Base-by-base conservation (phyloP, 2,888 invertebrate genomes). In the Punctoribates punctum region DNA sequence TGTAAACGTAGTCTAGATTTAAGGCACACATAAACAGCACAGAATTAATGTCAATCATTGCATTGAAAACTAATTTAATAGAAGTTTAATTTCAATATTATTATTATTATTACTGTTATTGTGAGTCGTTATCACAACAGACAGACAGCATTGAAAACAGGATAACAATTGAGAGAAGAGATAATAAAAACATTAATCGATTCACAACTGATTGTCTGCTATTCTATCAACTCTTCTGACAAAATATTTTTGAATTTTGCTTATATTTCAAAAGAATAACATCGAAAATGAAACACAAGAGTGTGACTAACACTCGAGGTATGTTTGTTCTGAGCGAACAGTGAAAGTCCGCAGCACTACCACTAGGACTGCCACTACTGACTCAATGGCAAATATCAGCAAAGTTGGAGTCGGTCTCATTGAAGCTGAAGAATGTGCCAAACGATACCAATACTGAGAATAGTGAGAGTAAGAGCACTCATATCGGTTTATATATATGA, bases 341-440 rank as follows among this genome's bases (percentile, higher is more conserved):
- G 62, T 25, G 62, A 62, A 62, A 62, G 27, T 62, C 62, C 62
- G 62, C 62, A 62, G 29, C 29, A 4, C n/a, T 20, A 4, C 15
- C 54, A 20, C n/a, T 8, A 62, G 29, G 15, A 4, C n/a, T 20
- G 20, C 15, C 54, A 20, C n/a, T 8, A 48, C n/a, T 54, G 54
- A n/a, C 54, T 54, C 20, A 54, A 20, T 20, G 20, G 20, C 20
- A 20, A 54, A 6, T n/a, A n/a, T 20, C n/a, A n/a, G 20, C 29
- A 27, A 27, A 62, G 62, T 62, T 27, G 62, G 62, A 62, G 62
- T 62, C 62, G 62, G 62, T 62, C 62, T 62, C 62, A 62, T 62
- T 62, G 13, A 20, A 62, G 62, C 29, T 5, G 17, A 62, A 62
- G 25, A 62, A 62, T 29, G 62, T 29, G 51, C 34, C 34, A 34